phyloP scores from a whole-genome alignment of 92 coral and sea anemone species.

The Ricordea florida region DNA sequence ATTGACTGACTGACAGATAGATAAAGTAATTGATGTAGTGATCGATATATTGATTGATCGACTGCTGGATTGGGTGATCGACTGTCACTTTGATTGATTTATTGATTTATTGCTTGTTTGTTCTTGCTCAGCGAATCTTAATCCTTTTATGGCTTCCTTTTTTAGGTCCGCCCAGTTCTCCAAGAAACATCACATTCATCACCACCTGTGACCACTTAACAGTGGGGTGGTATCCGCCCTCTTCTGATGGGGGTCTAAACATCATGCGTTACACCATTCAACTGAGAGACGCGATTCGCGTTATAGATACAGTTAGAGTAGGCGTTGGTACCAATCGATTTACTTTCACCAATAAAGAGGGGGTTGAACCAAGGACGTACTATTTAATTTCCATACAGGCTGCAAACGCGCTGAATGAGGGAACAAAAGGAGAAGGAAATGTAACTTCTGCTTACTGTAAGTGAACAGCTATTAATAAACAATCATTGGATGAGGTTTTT shows the following conservation, averaged over 20 bases:
- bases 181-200: constrained; percentile 52
- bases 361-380: constrained; percentile 41
- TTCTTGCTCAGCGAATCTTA: background rate
- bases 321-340: constrained; percentile 42
- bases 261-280: constrained; percentile 56
- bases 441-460: constrained; percentile 61
- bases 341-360: constrained; percentile 46
- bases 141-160: background rate
- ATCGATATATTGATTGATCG: too few relatives aligned
- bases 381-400: constrained; percentile 45
- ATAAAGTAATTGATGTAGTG: too few relatives aligned
- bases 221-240: constrained; percentile 64
- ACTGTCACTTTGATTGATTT: too few relatives aligned
- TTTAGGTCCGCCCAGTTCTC: constrained; percentile 63
- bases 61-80: too few relatives aligned
- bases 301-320: constrained; percentile 28
- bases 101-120: too few relatives aligned
- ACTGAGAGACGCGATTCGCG: constrained; percentile 12
- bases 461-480: background rate
- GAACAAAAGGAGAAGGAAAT: background rate
- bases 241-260: constrained; percentile 70
- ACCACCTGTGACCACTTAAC: constrained; percentile 74
- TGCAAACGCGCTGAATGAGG: constrained; percentile 35
- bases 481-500: too few relatives aligned
- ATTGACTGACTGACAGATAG: too few relatives aligned